Conservation (phyloP, 2,113 vertebrate genomes). For the Sminthopsis crassicaudata region DNA sequence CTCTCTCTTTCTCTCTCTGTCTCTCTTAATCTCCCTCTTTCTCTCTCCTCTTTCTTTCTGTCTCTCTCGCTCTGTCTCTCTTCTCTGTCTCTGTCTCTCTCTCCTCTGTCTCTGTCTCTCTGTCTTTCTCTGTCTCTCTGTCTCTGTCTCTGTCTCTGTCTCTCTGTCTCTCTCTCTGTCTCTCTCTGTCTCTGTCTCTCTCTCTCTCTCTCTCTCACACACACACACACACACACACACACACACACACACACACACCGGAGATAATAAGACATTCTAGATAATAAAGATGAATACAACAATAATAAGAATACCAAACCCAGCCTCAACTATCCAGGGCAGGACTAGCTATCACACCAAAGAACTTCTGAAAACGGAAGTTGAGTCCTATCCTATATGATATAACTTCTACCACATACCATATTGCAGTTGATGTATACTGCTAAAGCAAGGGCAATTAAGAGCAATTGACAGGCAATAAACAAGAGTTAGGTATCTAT, state of each 20-base stretch:
- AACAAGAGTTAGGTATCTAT: not conserved
- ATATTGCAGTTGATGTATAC: constrained; percentile 19
- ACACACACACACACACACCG: not conserved
- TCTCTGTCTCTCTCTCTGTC: too few relatives aligned
- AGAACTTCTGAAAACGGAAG: constrained; percentile 50
- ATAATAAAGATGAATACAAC: constrained; percentile 12
- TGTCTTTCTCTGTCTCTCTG: too few relatives aligned
- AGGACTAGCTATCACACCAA: constrained; percentile 11
- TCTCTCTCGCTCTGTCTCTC: too few relatives aligned
- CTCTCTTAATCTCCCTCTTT: too few relatives aligned
- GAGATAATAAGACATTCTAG: constrained; percentile 13
- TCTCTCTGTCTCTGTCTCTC: too few relatives aligned
- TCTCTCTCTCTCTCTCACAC: not conserved
- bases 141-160: too few relatives aligned
- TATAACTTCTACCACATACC: not conserved
- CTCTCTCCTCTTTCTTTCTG: too few relatives aligned
- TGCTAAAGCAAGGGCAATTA: not conserved
- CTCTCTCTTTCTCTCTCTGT: too few relatives aligned
- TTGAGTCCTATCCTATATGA: not conserved
- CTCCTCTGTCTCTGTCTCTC: too few relatives aligned
- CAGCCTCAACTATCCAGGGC: not conserved
- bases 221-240: too few relatives aligned
- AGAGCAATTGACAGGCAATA: constrained; percentile 14
- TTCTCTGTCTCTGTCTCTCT: too few relatives aligned
- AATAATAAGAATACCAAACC: constrained; percentile 5